Percentiles rank a stretch among this genome's conserved stretches.
Conservation (phyloP, 2,888 invertebrate genomes). For the Ecliptopera silaceata region DNA sequence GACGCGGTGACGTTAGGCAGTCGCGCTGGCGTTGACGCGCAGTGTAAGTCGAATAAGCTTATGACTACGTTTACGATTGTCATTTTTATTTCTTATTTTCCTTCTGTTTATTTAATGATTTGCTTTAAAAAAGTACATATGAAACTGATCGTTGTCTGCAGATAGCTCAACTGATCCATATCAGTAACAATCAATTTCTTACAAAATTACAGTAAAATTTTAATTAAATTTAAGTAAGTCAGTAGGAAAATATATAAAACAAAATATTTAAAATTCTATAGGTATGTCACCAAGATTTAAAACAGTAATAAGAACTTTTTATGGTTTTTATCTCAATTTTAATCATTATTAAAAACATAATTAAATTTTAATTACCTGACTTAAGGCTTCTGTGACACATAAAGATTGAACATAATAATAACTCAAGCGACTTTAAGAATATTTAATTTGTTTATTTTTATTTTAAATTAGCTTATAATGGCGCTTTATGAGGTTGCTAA, state of each 20-base stretch:
- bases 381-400: conserved; percentile 38
- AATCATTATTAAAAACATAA: conserved; percentile 41
- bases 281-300: conserved; percentile 1
- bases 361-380: conserved; percentile 40
- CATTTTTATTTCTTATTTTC: too few relatives aligned
- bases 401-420: conserved; percentile 35
- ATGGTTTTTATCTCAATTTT: conserved; percentile 36
- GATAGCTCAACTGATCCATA: too few relatives aligned
- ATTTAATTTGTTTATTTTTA: conserved; percentile 18
- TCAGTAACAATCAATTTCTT: too few relatives aligned
- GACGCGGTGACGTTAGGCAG: too few relatives aligned
- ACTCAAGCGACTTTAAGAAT: conserved; percentile 31
- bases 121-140: too few relatives aligned
- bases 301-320: conserved; percentile 5
- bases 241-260: neutral
- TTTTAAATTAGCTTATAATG: conserved; percentile 10
- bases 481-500: conserved; percentile 8
- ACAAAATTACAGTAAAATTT: too few relatives aligned
- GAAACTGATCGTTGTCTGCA: too few relatives aligned
- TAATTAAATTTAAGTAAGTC: too few relatives aligned
- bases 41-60: too few relatives aligned
- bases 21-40: too few relatives aligned
- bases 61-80: too few relatives aligned
- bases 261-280: neutral
- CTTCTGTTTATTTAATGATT: too few relatives aligned